Conservation (phyloP, 2,888 invertebrate genomes). For the Megalurothrips usitatus region DNA sequence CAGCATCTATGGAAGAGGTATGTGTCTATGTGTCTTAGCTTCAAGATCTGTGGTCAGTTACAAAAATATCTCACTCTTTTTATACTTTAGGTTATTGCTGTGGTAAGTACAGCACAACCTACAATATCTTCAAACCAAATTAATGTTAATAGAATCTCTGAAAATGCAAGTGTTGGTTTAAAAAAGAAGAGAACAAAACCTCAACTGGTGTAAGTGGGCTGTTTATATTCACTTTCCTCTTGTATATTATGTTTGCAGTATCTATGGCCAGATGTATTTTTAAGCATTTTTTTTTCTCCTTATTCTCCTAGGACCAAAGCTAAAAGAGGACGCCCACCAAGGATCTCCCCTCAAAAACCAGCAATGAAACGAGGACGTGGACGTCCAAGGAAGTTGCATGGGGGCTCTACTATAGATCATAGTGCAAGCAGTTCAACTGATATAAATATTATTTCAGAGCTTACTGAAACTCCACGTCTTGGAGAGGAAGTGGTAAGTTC, state of each 20-base stretch:
- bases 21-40: conserved; percentile 26
- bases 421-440: conserved; percentile 43
- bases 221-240: background rate
- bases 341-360: background rate
- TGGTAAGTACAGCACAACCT: conserved; percentile 53
- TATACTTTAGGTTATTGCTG: conserved; percentile 46
- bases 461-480: conserved; percentile 31
- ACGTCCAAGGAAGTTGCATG: background rate
- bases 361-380: background rate
- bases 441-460: conserved; percentile 46
- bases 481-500: conserved; percentile 57
- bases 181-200: background rate
- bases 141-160: background rate
- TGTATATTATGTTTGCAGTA: background rate
- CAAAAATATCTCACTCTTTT: background rate
- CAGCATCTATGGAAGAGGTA: conserved; percentile 53
- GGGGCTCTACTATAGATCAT: conserved; percentile 34
- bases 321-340: background rate
- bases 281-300: background rate
- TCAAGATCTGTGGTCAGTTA: background rate
- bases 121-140: conserved; percentile 43
- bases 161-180: background rate
- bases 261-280: background rate
- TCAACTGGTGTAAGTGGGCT: background rate
- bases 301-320: conserved; percentile 34